These are phyloP conservation scores for Pteromalus puparum DNA, from an alignment of 1,140 invertebrate genomes.

Conservation along the genomic window DNA sequence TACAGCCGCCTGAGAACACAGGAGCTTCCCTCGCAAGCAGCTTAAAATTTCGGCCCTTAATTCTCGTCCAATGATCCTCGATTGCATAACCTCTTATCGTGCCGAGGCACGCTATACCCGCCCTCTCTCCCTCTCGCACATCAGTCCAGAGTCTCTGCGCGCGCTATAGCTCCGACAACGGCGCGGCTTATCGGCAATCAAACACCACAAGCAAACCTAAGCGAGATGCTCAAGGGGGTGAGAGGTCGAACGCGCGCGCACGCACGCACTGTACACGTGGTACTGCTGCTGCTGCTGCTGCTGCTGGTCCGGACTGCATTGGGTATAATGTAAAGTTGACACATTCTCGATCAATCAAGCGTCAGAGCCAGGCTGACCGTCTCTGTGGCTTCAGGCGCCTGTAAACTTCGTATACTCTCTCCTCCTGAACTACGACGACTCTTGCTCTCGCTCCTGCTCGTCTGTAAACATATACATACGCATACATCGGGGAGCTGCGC, in stretches of 20 bases:
- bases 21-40: neutral
- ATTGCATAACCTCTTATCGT: constrained; percentile 30
- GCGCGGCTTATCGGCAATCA: constrained; percentile 36
- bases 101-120: neutral
- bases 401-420: neutral
- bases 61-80: neutral
- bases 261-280: neutral
- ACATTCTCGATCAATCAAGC: constrained; percentile 68
- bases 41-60: neutral
- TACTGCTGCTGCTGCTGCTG: too few species aligned
- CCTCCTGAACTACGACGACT: neutral
- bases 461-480: neutral
- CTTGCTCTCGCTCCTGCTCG: neutral
- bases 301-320: neutral
- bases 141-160: neutral
- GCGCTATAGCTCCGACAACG: neutral
- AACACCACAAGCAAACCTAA: constrained; percentile 19
- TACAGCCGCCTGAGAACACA: too few species aligned
- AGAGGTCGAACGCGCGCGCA: constrained; percentile 9
- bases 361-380: constrained; percentile 57
- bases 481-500: neutral
- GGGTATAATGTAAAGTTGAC: constrained; percentile 67
- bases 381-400: neutral
- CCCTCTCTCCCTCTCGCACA: neutral
- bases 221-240: neutral